Evolutionary conservation across 2,888 invertebrate genomes (phyloP).

Genomic region (Platycheirus albimanus): DNA sequence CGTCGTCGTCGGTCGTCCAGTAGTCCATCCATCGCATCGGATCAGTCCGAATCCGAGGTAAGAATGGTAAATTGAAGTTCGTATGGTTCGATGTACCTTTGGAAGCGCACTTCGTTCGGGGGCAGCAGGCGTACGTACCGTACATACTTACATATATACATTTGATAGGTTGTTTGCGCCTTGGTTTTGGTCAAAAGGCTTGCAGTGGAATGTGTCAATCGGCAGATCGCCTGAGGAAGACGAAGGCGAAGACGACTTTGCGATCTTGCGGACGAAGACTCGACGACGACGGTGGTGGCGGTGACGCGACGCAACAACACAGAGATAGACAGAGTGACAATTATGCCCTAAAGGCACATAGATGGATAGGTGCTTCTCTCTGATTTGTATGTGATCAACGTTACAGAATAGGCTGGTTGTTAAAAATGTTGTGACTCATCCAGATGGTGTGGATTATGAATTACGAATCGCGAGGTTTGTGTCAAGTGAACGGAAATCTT

Average conservation of each 20-base stretch:
- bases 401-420: slow-evolving; percentile 66
- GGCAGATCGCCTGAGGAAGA: too few species aligned
- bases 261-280: background rate
- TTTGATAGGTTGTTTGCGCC: slow-evolving; percentile 54
- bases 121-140: slow-evolving; percentile 21
- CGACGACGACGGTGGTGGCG: too few species aligned
- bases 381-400: slow-evolving; percentile 66
- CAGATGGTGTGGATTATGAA: slow-evolving; percentile 74
- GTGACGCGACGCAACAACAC: too few species aligned
- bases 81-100: slow-evolving; percentile 61
- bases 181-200: slow-evolving; percentile 67
- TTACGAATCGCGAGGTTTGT: slow-evolving; percentile 67
- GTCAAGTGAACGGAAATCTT: slow-evolving; percentile 72
- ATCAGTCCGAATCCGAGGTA: slow-evolving; percentile 13
- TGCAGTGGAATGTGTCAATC: slow-evolving; percentile 69
- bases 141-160: too few species aligned
- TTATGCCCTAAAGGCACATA: slow-evolving; percentile 21
- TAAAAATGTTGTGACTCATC: slow-evolving; percentile 73
- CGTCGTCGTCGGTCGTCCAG: too few species aligned
- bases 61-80: slow-evolving; percentile 25
- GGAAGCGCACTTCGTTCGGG: slow-evolving; percentile 63
- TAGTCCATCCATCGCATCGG: background rate
- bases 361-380: slow-evolving; percentile 3
- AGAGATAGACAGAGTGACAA: slow-evolving; percentile 6
- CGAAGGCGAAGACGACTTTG: background rate